Evolutionary conservation across 2,888 invertebrate species (phyloP), one percentile per base, ranked within the genome.

Genomic region (Vanessa cardui): DNA sequence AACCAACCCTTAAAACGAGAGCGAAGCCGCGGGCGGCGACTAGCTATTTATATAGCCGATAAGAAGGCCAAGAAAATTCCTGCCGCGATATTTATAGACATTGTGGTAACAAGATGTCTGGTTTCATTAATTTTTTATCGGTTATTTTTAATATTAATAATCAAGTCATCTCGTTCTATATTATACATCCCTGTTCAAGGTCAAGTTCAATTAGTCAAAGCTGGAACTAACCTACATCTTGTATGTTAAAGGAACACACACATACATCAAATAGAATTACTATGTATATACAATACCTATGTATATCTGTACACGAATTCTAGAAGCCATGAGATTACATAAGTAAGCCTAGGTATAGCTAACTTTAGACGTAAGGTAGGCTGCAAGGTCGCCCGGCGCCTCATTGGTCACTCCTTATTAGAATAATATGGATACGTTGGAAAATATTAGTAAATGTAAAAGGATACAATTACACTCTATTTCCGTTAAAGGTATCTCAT

Each of bases 361-460:
- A 83, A 81, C 81, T 83, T 81, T 83, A 83, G 81, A 76, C 79
- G 79, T 81, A 82, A 79, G 80, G 79, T 81, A 82, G 81, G 76
- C 81, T 83, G 80, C 91, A 91, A 92, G 91, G 91, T 88, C 90
- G 86, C 76, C 85, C 81, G 89, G 88, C 90, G 90, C 90, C 89
- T 89, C 89, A 85, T 80, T 90, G 87, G 86, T 84, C 88, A 86
- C 80, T 77, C 65, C 66, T 69, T 73, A 75, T 76, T 76, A 68
- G 79, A 72, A 72, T 78, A 77, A 62, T 76, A 70, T 86, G 86
- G 90, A 90, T 82, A 77, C 71, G 74, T 61, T 26, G n/a, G 31
- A 21, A 15, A 39, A 39, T 39, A 12, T 50, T 50, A 21, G 12
- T 26, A 21, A 50, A 50, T 50, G 21, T 26, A 50, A 50, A 50